phyloP scores from a whole-genome alignment of 1,140 invertebrate genomes.

The Tribolium madens region DNA sequence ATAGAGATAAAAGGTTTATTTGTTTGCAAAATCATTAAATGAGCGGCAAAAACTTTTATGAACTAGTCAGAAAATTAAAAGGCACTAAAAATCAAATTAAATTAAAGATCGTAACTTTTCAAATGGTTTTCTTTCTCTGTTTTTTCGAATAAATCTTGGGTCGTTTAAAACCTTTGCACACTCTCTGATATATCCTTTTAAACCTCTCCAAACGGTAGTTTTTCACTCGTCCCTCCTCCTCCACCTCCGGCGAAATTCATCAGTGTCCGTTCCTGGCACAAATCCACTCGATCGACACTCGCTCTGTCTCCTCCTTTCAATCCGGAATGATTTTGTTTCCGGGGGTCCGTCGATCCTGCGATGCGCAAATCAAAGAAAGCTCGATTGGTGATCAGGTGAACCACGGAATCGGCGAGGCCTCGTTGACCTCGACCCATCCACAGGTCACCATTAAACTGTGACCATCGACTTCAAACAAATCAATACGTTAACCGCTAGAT shows the following conservation, averaged over 20 bases:
- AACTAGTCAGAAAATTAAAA: too few relatives aligned
- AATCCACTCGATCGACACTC: conserved; percentile 28
- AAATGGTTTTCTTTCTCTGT: too few relatives aligned
- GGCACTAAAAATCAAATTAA: too few relatives aligned
- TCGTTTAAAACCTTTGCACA: too few relatives aligned
- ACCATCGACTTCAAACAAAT: conserved; percentile 44
- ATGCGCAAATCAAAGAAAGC: conserved; percentile 38
- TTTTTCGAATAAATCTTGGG: too few relatives aligned
- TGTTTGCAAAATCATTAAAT: too few relatives aligned
- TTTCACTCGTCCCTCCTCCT: neutral
- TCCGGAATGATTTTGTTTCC: conserved; percentile 33
- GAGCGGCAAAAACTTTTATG: too few relatives aligned
- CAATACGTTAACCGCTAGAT: conserved; percentile 39
- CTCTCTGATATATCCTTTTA: neutral
- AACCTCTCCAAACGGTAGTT: neutral
- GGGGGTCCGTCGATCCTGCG: conserved; percentile 24
- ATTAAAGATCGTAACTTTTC: too few relatives aligned
- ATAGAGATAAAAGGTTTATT: neutral
- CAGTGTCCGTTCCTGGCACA: conserved; percentile 12
- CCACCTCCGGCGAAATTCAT: neutral
- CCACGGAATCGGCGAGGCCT: conserved; percentile 33
- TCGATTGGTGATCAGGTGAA: conserved; percentile 39
- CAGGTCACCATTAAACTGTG: conserved; percentile 38
- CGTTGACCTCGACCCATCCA: conserved; percentile 35
- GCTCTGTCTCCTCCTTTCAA: conserved; percentile 18